These are phyloP conservation scores for Tineola bisselliella DNA, from an alignment of 2,888 invertebrate genomes.

Conservation along the genomic window DNA sequence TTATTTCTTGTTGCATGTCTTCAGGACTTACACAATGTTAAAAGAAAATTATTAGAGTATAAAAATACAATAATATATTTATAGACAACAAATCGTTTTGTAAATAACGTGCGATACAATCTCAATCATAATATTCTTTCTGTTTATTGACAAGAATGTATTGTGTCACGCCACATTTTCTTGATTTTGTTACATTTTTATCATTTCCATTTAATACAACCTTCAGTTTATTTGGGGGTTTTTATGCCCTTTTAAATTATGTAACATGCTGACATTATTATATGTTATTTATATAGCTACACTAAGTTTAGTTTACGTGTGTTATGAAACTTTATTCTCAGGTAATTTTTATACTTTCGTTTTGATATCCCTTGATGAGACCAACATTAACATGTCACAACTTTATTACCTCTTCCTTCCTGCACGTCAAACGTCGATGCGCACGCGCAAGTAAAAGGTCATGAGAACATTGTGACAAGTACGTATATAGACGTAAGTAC, in stretches of 20 bases:
- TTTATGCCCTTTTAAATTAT: background rate
- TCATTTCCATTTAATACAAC: background rate
- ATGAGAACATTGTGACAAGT: slow-evolving; percentile 11
- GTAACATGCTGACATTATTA: background rate
- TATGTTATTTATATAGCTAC: background rate
- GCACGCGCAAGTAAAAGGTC: slow-evolving; percentile 5
- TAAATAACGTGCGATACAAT: slow-evolving; percentile 4
- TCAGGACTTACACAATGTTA: background rate
- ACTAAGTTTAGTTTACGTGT: too few relatives aligned
- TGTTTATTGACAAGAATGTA: background rate
- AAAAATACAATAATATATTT: background rate
- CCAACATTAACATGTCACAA: background rate
- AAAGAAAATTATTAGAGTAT: background rate
- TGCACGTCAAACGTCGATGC: background rate
- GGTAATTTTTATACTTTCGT: background rate
- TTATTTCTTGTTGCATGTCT: background rate
- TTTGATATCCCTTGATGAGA: background rate
- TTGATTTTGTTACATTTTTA: slow-evolving; percentile 1
- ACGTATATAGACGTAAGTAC: background rate
- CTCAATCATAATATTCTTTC: background rate
- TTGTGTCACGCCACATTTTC: slow-evolving; percentile 1
- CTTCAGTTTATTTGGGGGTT: background rate
- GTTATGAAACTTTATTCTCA: too few relatives aligned
- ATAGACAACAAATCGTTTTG: background rate
- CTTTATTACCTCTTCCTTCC: slow-evolving; percentile 7